Percentiles rank a stretch among this genome's conserved stretches.
Conservation (phyloP, 1,140 invertebrate genomes). For the Stegodyphus dumicola region DNA sequence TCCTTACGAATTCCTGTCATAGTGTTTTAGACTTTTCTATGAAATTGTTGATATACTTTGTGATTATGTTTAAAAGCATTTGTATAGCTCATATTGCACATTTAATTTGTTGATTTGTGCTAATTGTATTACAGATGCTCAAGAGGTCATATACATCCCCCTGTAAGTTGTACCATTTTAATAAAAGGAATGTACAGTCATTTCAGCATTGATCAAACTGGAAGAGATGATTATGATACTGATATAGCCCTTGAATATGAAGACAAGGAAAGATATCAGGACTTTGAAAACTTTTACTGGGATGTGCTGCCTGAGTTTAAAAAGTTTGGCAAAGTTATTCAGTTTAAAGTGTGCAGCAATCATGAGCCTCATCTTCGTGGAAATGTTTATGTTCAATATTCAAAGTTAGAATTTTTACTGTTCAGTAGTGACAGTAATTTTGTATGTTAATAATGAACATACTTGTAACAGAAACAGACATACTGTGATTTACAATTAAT, state of each 20-base stretch:
- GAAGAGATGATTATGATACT: constrained; percentile 82
- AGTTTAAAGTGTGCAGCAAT: constrained; percentile 89
- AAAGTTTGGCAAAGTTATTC: constrained; percentile 80
- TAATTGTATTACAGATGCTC: constrained; percentile 67
- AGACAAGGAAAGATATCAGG: constrained; percentile 80
- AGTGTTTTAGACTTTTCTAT: too few relatives aligned
- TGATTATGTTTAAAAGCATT: too few relatives aligned
- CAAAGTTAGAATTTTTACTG: constrained; percentile 66
- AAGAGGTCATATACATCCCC: constrained; percentile 81
- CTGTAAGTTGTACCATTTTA: constrained; percentile 77
- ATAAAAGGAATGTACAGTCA: constrained; percentile 87
- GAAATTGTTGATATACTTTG: too few relatives aligned
- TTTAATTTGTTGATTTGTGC: not conserved
- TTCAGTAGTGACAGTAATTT: too few relatives aligned
- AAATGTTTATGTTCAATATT: constrained; percentile 90
- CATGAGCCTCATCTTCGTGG: constrained; percentile 86
- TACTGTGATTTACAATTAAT: too few relatives aligned
- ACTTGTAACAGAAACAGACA: not conserved
- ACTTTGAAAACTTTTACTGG: constrained; percentile 88
- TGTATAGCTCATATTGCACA: not conserved
- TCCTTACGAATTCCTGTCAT: too few relatives aligned
- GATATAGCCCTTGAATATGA: constrained; percentile 88
- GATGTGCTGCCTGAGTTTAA: constrained; percentile 87
- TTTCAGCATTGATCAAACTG: constrained; percentile 79
- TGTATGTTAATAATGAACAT: not conserved